Conservation (phyloP, 2,113 vertebrate species). For the Brachionichthys hirsutus region DNA sequence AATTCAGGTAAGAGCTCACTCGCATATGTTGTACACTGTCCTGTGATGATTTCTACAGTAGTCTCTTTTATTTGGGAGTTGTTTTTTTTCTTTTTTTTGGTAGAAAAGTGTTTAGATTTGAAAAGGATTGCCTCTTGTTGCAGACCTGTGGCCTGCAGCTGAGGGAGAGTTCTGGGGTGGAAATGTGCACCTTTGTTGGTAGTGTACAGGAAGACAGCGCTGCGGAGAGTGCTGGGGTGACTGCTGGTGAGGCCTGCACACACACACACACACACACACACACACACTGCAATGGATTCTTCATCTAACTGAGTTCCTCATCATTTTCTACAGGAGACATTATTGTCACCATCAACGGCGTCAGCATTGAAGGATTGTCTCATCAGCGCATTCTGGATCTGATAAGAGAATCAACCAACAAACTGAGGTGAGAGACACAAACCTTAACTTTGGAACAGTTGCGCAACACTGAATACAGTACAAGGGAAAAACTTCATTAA, state of each 20-base stretch:
- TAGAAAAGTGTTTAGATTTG: not conserved
- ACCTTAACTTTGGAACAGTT: too few species aligned
- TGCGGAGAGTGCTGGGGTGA: conserved; percentile 87
- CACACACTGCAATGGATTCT: conserved; percentile 1
- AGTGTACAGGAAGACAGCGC: conserved; percentile 85
- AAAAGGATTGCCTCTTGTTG: conserved; percentile 8
- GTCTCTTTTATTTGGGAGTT: too few species aligned
- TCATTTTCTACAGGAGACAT: conserved; percentile 82
- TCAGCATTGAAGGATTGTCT: conserved; percentile 80
- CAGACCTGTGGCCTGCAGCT: conserved; percentile 84
- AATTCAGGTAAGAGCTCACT: conserved; percentile 84
- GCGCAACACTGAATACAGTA: too few species aligned
- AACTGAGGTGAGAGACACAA: conserved; percentile 80
- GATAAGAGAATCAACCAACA: conserved; percentile 86
- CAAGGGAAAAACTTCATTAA: too few species aligned
- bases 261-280: not conserved
- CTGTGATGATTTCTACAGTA: not conserved
- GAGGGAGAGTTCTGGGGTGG: conserved; percentile 69
- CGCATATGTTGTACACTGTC: not conserved
- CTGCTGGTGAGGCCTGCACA: conserved; percentile 77
- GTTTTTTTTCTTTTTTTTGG: too few species aligned
- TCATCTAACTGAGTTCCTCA: conserved; percentile 16
- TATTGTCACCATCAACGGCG: conserved; percentile 85
- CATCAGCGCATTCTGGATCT: conserved; percentile 85
- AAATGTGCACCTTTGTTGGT: conserved; percentile 84